Evolutionary conservation across 2,888 invertebrate species (phyloP).

Genomic region (Patella ulyssiponensis): DNA sequence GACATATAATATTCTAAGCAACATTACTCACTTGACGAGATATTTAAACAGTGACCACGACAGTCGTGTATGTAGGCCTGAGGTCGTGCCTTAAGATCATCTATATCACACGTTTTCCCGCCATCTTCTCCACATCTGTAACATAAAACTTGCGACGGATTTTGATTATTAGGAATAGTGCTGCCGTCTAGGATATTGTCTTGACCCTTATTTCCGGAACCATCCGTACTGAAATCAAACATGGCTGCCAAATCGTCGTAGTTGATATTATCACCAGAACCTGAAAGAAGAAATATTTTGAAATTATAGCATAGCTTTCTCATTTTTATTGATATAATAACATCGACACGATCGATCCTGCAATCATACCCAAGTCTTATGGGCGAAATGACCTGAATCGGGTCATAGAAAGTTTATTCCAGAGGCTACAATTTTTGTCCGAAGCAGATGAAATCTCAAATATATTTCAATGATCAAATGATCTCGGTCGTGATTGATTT

Average conservation of each 20-base stretch:
- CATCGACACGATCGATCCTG: no score
- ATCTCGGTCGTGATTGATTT: no score
- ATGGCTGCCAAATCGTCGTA: neutral
- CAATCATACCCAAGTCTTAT: no score
- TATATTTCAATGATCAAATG: no score
- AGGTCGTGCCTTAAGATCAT: neutral
- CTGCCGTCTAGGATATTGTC: neutral
- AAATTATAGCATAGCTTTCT: no score
- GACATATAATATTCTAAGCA: neutral
- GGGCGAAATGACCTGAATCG: no score
- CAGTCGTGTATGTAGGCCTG: neutral
- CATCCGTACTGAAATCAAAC: neutral
- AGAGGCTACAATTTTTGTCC: no score
- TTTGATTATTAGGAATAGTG: neutral
- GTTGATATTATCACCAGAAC: neutral
- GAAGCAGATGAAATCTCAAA: no score
- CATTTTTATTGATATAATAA: no score
- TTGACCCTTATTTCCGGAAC: conserved; percentile 3
- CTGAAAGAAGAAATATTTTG: neutral
- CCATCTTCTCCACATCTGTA: conserved; percentile 8
- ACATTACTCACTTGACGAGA: neutral
- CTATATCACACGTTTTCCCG: neutral
- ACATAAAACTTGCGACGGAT: neutral
- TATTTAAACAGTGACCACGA: neutral
- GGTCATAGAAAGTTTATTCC: no score